A percentile compares a stretch with the other conserved stretches of the same genome.
phyloP scores from a whole-genome alignment of 1,140 invertebrate genomes.

The Thaumetopoea pityocampa region DNA sequence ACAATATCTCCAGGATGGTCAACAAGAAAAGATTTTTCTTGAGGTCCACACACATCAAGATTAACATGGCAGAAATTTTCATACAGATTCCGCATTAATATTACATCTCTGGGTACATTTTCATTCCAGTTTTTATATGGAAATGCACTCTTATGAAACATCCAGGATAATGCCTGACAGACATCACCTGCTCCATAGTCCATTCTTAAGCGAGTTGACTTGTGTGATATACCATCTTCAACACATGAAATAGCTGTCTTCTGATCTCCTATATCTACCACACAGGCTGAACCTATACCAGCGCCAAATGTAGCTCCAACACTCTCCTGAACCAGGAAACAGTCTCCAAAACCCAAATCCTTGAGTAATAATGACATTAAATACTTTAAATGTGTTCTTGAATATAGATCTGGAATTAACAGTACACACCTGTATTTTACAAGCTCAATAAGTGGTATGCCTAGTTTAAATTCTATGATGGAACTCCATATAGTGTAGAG shows the following conservation, averaged over 20 bases:
- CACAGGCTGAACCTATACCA: slow-evolving; percentile 93
- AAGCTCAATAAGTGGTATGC: slow-evolving; percentile 86
- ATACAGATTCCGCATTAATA: slow-evolving; percentile 89
- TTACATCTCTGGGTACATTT: slow-evolving; percentile 82
- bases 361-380: slow-evolving; percentile 88
- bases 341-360: slow-evolving; percentile 92
- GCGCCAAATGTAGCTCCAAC: slow-evolving; percentile 96
- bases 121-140: slow-evolving; percentile 89
- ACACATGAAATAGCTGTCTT: slow-evolving; percentile 97
- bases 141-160: slow-evolving; percentile 92
- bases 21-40: slow-evolving; percentile 87
- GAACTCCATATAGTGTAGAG: slow-evolving; percentile 92
- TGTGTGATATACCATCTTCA: slow-evolving; percentile 95
- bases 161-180: slow-evolving; percentile 89
- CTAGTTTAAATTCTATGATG: slow-evolving; percentile 85
- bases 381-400: slow-evolving; percentile 90
- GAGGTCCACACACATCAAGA: slow-evolving; percentile 89
- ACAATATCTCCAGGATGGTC: slow-evolving; percentile 83
- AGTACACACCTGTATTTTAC: slow-evolving; percentile 91
- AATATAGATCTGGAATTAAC: slow-evolving; percentile 94
- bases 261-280: slow-evolving; percentile 96
- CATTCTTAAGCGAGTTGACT: slow-evolving; percentile 87
- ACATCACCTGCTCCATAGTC: slow-evolving; percentile 95
- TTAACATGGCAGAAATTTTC: slow-evolving; percentile 94
- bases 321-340: slow-evolving; percentile 90